Conservation (phyloP, 2,113 vertebrate species). For the Mirza zaza region DNA sequence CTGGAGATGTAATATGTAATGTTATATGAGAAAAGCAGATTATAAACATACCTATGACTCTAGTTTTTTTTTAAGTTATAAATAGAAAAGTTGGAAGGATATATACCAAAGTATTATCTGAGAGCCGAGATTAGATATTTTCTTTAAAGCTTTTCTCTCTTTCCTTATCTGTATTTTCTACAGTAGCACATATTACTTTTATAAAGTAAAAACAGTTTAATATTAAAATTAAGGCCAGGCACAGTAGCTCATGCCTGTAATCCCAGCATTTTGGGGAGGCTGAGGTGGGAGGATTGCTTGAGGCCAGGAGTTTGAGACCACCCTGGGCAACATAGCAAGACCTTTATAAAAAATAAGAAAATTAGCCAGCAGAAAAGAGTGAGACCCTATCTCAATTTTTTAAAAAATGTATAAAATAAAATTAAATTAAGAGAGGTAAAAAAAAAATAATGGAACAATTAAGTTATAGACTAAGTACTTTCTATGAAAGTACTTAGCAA, state of each 20-base stretch:
- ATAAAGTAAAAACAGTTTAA: constrained; percentile 9
- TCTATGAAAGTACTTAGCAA: not conserved
- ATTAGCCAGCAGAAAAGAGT: no score
- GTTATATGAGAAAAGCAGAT: not conserved
- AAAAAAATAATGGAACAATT: constrained; percentile 26
- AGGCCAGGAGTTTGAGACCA: no score
- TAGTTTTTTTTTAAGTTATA: not conserved
- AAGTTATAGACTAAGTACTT: constrained; percentile 20
- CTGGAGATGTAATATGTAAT: not conserved
- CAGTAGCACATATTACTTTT: not conserved
- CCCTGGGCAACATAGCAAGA: no score
- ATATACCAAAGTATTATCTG: not conserved
- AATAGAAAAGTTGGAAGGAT: not conserved
- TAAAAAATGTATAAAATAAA: not conserved
- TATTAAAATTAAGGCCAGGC: constrained; percentile 18
- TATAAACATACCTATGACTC: not conserved
- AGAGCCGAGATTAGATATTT: not conserved
- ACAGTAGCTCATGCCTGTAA: no score
- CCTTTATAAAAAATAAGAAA: no score
- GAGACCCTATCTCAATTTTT: no score
- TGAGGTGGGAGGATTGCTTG: no score
- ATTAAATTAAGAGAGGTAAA: constrained; percentile 41
- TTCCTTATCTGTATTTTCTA: constrained; percentile 14
- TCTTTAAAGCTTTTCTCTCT: not conserved
- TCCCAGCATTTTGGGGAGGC: no score